phyloP scores from a whole-genome alignment of 2,888 invertebrate species.

The Coronaproctus castanopsis region DNA sequence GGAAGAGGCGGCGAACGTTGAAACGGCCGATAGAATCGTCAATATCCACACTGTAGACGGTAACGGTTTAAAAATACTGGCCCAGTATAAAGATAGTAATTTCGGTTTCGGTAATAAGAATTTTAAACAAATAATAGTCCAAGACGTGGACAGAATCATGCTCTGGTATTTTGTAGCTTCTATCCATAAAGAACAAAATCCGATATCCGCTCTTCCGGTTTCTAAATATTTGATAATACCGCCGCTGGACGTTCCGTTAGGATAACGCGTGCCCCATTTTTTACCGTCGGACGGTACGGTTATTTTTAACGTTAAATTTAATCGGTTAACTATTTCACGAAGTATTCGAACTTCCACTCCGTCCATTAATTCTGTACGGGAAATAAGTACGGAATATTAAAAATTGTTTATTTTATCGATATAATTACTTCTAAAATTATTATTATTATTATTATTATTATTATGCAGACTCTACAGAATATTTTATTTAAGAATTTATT shows the following conservation, averaged over 20 bases:
- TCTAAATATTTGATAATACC: slow-evolving; percentile 13
- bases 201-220: slow-evolving; percentile 10
- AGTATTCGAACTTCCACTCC: slow-evolving; percentile 16
- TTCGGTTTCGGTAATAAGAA: slow-evolving; percentile 16
- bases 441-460: too few species aligned
- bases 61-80: slow-evolving; percentile 15
- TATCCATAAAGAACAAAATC: slow-evolving; percentile 16
- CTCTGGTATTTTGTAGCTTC: slow-evolving; percentile 7
- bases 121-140: slow-evolving; percentile 14
- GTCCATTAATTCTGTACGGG: slow-evolving; percentile 10
- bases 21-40: slow-evolving; percentile 5
- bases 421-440: too few species aligned
- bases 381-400: too few species aligned
- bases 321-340: slow-evolving; percentile 11
- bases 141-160: slow-evolving; percentile 14
- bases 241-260: slow-evolving; percentile 12
- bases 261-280: slow-evolving; percentile 13
- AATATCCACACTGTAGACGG: slow-evolving; percentile 13
- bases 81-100: slow-evolving; percentile 12
- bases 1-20: slow-evolving; percentile 1
- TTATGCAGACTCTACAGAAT: too few species aligned
- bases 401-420: too few species aligned
- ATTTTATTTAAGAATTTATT: too few species aligned
- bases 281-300: slow-evolving; percentile 8
- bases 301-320: slow-evolving; percentile 13